Conservation (phyloP, 2,888 invertebrate genomes). For the Agrilus cyanescens region DNA sequence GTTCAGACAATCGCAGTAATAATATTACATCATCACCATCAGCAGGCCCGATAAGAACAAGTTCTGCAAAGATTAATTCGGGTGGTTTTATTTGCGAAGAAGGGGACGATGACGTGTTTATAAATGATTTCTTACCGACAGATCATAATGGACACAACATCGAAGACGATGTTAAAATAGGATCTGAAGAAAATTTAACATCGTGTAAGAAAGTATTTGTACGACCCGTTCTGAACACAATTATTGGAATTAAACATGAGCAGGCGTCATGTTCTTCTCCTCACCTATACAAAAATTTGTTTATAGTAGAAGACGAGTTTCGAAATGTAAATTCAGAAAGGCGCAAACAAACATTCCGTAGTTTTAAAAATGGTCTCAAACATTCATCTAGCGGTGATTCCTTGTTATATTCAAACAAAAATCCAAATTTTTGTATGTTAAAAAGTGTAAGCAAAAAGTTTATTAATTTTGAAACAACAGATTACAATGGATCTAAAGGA, state of each 20-base stretch:
- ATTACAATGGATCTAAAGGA: too few relatives aligned
- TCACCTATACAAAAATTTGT: conserved; percentile 26
- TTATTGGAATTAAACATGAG: conserved; percentile 12
- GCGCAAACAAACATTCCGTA: background rate
- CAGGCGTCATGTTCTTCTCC: conserved; percentile 27
- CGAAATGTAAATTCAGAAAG: background rate
- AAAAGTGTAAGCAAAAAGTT: too few relatives aligned
- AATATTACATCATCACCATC: too few relatives aligned
- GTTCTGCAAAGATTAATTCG: conserved; percentile 10
- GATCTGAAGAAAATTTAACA: conserved; percentile 10
- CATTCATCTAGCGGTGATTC: too few relatives aligned
- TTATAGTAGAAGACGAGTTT: conserved; percentile 24
- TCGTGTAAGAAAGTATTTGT: conserved; percentile 2
- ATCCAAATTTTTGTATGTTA: too few relatives aligned
- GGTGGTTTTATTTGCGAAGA: conserved; percentile 14
- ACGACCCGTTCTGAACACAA: conserved; percentile 2
- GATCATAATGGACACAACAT: conserved; percentile 13
- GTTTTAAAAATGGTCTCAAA: too few relatives aligned
- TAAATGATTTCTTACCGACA: conserved; percentile 22
- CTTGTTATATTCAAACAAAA: too few relatives aligned
- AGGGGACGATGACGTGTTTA: conserved; percentile 26
- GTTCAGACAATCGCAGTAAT: background rate
- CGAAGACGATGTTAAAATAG: conserved; percentile 11
- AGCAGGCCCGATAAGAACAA: too few relatives aligned
- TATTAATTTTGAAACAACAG: too few relatives aligned